A percentile compares a stretch with the other conserved stretches of the same genome.
Evolutionary conservation across 2,113 vertebrate species (phyloP).

Genomic region (Sclerurus mexicanus): DNA sequence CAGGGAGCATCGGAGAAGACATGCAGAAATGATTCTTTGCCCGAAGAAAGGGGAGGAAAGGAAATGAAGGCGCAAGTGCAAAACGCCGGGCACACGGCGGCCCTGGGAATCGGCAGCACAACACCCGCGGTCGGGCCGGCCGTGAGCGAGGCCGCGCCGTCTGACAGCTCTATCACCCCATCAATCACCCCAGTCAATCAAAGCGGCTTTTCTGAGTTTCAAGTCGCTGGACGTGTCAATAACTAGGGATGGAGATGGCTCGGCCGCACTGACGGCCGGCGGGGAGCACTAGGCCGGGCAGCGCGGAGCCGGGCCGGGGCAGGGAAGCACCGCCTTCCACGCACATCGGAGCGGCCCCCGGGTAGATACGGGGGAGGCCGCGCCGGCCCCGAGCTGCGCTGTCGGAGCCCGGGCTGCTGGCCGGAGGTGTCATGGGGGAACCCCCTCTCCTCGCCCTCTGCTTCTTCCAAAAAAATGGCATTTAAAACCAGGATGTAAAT

Average conservation of each 20-base stretch:
- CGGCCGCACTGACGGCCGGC: slow-evolving; percentile 34
- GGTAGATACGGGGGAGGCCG: background rate
- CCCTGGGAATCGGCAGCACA: slow-evolving; percentile 48
- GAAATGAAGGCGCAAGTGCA: background rate
- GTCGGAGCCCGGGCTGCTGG: background rate
- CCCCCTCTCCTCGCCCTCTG: background rate
- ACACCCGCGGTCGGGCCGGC: slow-evolving; percentile 11
- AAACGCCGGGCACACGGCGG: background rate
- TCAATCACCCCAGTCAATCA: slow-evolving; percentile 83
- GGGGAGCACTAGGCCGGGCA: background rate
- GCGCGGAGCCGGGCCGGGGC: background rate
- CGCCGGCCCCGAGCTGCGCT: background rate
- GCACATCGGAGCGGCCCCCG: too few relatives aligned
- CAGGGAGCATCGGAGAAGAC: background rate
- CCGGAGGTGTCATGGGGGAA: background rate
- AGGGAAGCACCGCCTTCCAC: background rate
- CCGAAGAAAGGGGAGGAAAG: background rate
- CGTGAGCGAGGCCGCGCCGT: background rate
- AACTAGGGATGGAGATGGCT: slow-evolving; percentile 65
- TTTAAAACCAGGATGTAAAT: background rate
- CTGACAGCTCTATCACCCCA: slow-evolving; percentile 86
- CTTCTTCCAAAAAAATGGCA: background rate
- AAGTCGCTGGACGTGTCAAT: slow-evolving; percentile 73
- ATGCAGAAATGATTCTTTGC: background rate
- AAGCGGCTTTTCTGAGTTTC: slow-evolving; percentile 80